phyloP scores from a whole-genome alignment of 2,797 vertebrate species.

The Coregonus sp. region DNA sequence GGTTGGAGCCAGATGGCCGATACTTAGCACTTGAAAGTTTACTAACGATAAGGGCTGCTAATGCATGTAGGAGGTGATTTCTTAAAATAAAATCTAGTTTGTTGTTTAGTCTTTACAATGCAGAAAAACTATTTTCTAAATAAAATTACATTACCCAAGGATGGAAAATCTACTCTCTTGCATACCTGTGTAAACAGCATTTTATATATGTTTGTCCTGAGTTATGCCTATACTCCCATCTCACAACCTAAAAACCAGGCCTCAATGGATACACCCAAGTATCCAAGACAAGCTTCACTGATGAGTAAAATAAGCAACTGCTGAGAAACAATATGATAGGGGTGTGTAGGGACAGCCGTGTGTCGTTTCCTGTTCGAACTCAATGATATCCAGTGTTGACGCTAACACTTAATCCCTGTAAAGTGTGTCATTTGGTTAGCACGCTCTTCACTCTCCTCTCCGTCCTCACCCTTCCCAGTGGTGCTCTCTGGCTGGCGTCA shows the following conservation, averaged over 20 bases:
- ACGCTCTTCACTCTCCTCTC: constrained; percentile 71
- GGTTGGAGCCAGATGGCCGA: constrained; percentile 78
- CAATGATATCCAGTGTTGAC: constrained; percentile 68
- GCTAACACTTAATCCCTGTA: constrained; percentile 69
- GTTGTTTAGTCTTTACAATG: not conserved
- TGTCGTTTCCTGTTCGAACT: constrained; percentile 58
- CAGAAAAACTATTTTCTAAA: not conserved
- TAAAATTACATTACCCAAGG: not conserved
- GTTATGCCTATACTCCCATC: not conserved
- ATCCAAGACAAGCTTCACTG: constrained; percentile 42
- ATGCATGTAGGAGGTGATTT: constrained; percentile 17
- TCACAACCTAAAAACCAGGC: not conserved
- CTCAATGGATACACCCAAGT: constrained; percentile 33
- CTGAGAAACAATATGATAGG: constrained; percentile 60
- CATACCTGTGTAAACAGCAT: not conserved
- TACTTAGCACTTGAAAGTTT: constrained; percentile 62
- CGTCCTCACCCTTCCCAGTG: constrained; percentile 68
- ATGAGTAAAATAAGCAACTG: constrained; percentile 61
- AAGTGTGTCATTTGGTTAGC: constrained; percentile 75
- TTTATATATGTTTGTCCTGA: constrained; percentile 5
- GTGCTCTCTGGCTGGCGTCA: constrained; percentile 64
- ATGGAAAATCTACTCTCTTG: not conserved
- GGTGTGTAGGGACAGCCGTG: constrained; percentile 42
- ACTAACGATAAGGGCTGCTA: constrained; percentile 45
- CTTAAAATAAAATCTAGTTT: not conserved